These are phyloP conservation scores for Lasioglossum villosulum DNA, from an alignment of 2,888 invertebrate genomes.

Conservation along the genomic window DNA sequence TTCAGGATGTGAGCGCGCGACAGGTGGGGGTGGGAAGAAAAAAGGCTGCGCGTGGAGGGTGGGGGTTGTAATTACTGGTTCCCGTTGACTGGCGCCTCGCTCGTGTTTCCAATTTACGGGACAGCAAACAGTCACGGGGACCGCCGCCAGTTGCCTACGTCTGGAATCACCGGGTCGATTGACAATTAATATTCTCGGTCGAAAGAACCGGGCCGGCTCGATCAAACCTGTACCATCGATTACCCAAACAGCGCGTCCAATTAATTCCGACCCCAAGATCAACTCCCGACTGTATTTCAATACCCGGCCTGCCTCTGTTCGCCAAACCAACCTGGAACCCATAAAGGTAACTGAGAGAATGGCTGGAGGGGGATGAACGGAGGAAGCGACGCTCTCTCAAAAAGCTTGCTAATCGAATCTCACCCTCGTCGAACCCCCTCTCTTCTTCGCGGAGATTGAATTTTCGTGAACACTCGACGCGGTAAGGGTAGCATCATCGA, in stretches of 20 bases:
- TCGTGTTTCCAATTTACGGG: constrained; percentile 46
- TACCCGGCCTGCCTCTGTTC: background rate
- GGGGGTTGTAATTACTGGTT: constrained; percentile 17
- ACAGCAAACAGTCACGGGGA: constrained; percentile 28
- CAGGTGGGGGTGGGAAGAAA: background rate
- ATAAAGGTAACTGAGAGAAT: background rate
- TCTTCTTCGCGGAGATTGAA: constrained; percentile 26
- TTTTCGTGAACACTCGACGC: constrained; percentile 36
- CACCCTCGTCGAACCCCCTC: background rate
- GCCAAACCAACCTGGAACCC: background rate
- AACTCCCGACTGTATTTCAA: constrained; percentile 34
- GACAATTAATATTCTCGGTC: constrained; percentile 56
- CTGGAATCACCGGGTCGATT: constrained; percentile 37
- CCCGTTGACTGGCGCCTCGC: background rate
- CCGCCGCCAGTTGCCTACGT: constrained; percentile 4
- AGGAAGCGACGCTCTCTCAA: constrained; percentile 26
- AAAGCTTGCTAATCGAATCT: constrained; percentile 46
- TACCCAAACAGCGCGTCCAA: constrained; percentile 57
- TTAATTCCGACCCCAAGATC: constrained; percentile 48
- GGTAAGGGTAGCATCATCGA: constrained; percentile 20
- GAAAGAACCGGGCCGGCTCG: constrained; percentile 42
- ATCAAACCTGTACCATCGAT: constrained; percentile 51
- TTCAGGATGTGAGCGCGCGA: background rate
- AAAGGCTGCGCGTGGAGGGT: background rate
- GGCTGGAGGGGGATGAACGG: background rate